Evolutionary conservation across 2,797 vertebrate genomes (phyloP).

Genomic region (Ctenosaura bakeri): DNA sequence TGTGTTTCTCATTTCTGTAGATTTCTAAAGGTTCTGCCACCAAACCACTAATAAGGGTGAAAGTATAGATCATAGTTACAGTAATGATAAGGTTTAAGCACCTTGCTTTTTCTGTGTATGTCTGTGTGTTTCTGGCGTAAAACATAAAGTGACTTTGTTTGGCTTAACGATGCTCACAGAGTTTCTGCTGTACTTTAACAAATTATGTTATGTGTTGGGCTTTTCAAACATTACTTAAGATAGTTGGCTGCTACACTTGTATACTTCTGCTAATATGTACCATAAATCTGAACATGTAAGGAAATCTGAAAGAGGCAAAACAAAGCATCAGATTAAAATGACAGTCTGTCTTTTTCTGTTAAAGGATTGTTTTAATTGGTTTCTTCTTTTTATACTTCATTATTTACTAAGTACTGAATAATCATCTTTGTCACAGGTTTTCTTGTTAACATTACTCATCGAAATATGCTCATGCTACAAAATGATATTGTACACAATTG

Average conservation of each 20-base stretch:
- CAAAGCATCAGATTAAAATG: not conserved
- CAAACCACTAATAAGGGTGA: not conserved
- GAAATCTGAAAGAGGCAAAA: not conserved
- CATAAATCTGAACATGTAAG: not conserved
- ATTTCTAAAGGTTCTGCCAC: not conserved
- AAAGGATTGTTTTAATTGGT: not conserved
- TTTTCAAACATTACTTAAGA: conserved; percentile 3
- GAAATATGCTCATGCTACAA: conserved; percentile 13
- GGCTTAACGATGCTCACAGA: not conserved
- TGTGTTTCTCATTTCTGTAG: not conserved
- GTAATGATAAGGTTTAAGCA: not conserved
- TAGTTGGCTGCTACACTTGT: not conserved
- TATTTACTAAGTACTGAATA: not conserved
- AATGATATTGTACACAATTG: not conserved
- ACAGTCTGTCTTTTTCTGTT: conserved; percentile 29
- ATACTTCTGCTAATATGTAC: not conserved
- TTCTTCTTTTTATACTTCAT: conserved; percentile 25
- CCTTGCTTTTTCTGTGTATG: not conserved
- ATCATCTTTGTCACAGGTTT: conserved; percentile 35
- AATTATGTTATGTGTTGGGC: not conserved
- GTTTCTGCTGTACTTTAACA: conserved; percentile 37
- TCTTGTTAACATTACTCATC: conserved; percentile 3
- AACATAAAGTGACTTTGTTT: not conserved
- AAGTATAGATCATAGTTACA: not conserved
- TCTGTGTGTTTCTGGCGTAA: not conserved